A percentile compares a stretch with the other conserved stretches of the same genome.
Evolutionary conservation across 2,797 vertebrate genomes (phyloP).

Genomic region (Acestrorhynchus altus): DNA sequence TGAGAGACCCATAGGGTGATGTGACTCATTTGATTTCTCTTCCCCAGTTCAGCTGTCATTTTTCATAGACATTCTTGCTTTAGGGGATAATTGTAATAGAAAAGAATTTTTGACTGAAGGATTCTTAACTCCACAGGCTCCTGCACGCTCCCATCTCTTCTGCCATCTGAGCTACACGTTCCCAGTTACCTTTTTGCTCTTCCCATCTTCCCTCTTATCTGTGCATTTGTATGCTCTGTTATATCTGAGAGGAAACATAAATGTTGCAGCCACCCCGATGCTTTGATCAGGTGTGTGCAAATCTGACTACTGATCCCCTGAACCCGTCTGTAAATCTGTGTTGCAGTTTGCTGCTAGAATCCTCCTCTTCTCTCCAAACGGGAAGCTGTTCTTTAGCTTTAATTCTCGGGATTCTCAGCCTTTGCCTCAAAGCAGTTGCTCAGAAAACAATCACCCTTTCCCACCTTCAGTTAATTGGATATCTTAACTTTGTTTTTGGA

Average conservation of each 20-base stretch:
- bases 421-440: background rate
- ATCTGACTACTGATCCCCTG: conserved; percentile 41
- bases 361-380: background rate
- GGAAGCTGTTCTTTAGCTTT: conserved; percentile 1
- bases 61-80: conserved; percentile 59
- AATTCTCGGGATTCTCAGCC: conserved; percentile 7
- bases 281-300: conserved; percentile 47
- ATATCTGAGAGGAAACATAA: conserved; percentile 47
- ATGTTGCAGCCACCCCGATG: conserved; percentile 36
- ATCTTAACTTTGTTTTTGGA: conserved; percentile 50
- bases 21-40: conserved; percentile 66
- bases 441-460: background rate
- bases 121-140: conserved; percentile 29
- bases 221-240: conserved; percentile 48
- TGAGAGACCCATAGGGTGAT: conserved; percentile 62
- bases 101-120: conserved; percentile 55
- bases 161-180: conserved; percentile 38
- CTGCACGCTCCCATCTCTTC: conserved; percentile 35
- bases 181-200: conserved; percentile 1
- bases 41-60: conserved; percentile 66
- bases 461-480: conserved; percentile 15
- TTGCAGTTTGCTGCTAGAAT: conserved; percentile 8
- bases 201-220: background rate
- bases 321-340: conserved; percentile 19
- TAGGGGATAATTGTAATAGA: conserved; percentile 64